phyloP scores from a whole-genome alignment of 2,888 invertebrate species.

The Entomobrya multifasciata region DNA sequence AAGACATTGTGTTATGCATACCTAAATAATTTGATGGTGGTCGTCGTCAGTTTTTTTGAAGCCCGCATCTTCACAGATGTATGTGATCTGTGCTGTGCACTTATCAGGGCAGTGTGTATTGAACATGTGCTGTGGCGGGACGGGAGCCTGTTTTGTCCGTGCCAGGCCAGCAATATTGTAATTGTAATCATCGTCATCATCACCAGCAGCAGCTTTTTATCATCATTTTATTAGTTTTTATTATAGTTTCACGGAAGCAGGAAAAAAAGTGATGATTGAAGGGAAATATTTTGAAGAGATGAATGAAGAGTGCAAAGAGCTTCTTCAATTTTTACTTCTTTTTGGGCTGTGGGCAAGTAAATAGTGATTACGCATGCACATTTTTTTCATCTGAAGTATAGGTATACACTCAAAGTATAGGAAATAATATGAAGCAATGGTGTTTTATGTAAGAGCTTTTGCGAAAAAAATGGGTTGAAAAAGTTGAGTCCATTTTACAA shows the following conservation, averaged over 20 bases:
- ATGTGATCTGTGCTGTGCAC: not conserved
- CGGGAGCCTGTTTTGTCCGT: conserved; percentile 26
- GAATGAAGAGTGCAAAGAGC: not conserved
- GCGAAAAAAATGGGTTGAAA: not conserved
- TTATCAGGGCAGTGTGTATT: too few species aligned
- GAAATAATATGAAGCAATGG: not conserved
- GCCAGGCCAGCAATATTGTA: too few species aligned
- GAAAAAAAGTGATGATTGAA: conserved; percentile 26
- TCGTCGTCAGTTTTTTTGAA: conserved; percentile 1
- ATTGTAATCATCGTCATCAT: not conserved
- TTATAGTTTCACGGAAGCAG: conserved; percentile 11
- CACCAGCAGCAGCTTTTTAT: too few species aligned
- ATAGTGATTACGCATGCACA: not conserved
- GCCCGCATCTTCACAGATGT: not conserved
- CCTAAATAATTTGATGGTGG: not conserved
- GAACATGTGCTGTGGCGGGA: conserved; percentile 20
- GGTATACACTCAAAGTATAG: not conserved
- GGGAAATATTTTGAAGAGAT: not conserved
- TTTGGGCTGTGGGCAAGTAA: not conserved
- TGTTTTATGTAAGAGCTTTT: not conserved
- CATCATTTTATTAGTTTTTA: conserved; percentile 32
- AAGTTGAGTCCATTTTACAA: too few species aligned
- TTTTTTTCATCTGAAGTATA: too few species aligned
- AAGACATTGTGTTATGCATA: conserved; percentile 13
- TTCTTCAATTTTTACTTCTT: not conserved